Conservation (phyloP, 2,113 vertebrate genomes). For the Suricata suricatta region DNA sequence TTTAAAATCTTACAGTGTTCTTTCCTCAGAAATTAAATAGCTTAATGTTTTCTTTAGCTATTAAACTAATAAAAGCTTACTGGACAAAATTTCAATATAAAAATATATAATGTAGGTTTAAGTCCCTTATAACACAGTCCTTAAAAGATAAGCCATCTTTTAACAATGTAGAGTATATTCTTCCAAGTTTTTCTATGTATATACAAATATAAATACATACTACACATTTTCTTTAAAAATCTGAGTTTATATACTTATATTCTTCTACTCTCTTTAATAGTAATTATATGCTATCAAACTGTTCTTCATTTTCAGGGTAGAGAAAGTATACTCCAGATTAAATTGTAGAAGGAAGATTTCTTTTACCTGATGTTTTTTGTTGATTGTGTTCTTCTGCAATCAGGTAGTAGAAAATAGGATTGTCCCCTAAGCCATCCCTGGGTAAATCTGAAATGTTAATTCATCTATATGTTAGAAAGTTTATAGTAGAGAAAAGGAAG, state of each 20-base stretch:
- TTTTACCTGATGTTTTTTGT: slow-evolving; percentile 78
- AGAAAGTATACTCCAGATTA: slow-evolving; percentile 11
- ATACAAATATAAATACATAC: not conserved
- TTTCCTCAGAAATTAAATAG: not conserved
- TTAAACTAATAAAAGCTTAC: not conserved
- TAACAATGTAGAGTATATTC: not conserved
- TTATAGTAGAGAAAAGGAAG: not conserved
- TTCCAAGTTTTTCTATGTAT: not conserved
- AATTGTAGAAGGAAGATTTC: not conserved
- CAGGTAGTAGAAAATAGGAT: slow-evolving; percentile 86
- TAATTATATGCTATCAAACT: not conserved
- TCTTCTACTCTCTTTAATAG: not conserved
- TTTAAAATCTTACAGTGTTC: not conserved
- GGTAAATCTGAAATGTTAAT: slow-evolving; percentile 85
- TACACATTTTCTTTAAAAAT: not conserved
- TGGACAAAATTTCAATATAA: not conserved
- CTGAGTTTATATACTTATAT: not conserved
- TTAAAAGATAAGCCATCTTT: slow-evolving; percentile 9
- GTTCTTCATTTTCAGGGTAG: slow-evolving; percentile 30
- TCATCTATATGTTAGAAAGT: slow-evolving; percentile 20
- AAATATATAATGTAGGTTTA: not conserved
- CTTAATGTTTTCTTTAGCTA: not conserved
- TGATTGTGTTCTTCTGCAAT: slow-evolving; percentile 83
- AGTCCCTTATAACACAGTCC: slow-evolving; percentile 14
- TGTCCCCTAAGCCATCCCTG: slow-evolving; percentile 87